Evolutionary conservation across 2,888 invertebrate species (phyloP).

Genomic region (Formica aserva): DNA sequence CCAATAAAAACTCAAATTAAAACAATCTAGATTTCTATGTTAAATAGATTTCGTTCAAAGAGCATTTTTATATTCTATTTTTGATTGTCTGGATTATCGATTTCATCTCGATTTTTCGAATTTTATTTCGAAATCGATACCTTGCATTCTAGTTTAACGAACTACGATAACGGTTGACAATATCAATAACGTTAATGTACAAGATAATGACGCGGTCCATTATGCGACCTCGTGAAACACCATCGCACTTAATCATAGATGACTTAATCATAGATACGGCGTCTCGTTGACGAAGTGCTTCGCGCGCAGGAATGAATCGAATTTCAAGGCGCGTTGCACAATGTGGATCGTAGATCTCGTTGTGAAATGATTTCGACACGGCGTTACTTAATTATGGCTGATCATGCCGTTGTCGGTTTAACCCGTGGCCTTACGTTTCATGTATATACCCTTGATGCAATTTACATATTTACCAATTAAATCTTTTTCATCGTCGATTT

Average conservation of each 20-base stretch:
- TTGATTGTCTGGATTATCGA: not conserved
- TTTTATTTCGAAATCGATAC: not conserved
- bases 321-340: conserved; percentile 60
- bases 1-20: not conserved
- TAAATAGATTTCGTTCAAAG: not conserved
- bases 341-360: conserved; percentile 69
- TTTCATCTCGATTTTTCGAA: not conserved
- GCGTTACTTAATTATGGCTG: conserved; percentile 71
- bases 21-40: not conserved
- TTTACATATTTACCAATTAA: conserved; percentile 30
- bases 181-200: conserved; percentile 9
- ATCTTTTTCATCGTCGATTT: conserved; percentile 17
- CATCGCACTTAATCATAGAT: no score
- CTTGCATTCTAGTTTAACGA: not conserved
- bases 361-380: conserved; percentile 72
- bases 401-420: conserved; percentile 49
- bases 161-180: not conserved
- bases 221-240: conserved; percentile 12
- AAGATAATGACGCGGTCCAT: conserved; percentile 22
- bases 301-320: conserved; percentile 54
- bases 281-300: conserved; percentile 43
- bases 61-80: not conserved
- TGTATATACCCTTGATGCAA: not conserved
- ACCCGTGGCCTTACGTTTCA: conserved; percentile 10
- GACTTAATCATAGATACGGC: conserved; percentile 46